Conservation (phyloP, 2,113 vertebrate species). For the Pteronura brasiliensis region DNA sequence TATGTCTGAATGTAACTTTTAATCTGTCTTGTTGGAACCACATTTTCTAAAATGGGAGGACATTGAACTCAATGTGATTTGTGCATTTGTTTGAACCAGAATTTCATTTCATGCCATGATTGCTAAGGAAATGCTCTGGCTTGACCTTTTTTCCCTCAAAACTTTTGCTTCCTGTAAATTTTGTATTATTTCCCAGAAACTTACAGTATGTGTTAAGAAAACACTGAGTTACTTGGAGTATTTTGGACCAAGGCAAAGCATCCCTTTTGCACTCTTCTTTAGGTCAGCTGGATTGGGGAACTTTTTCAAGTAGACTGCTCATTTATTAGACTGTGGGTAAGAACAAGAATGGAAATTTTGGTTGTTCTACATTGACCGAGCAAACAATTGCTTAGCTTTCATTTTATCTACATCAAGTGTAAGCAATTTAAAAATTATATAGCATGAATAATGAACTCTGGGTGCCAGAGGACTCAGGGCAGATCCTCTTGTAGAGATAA, state of each 20-base stretch:
- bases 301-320: background rate
- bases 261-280: background rate
- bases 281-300: background rate
- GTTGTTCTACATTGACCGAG: background rate
- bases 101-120: background rate
- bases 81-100: background rate
- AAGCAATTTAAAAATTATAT: background rate
- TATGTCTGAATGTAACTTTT: background rate
- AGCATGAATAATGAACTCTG: background rate
- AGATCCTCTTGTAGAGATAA: background rate
- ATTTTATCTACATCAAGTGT: background rate
- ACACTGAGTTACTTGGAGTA: background rate
- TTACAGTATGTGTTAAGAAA: background rate
- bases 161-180: background rate
- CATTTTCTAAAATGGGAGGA: background rate
- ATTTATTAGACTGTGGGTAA: background rate
- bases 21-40: background rate
- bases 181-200: background rate
- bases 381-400: background rate
- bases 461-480: background rate
- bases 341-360: background rate
- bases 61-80: background rate
- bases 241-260: background rate
- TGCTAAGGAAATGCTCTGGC: background rate
- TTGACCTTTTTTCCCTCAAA: background rate